Base-by-base conservation (phyloP, 2,113 vertebrate species). In the Sceloporus undulatus region DNA sequence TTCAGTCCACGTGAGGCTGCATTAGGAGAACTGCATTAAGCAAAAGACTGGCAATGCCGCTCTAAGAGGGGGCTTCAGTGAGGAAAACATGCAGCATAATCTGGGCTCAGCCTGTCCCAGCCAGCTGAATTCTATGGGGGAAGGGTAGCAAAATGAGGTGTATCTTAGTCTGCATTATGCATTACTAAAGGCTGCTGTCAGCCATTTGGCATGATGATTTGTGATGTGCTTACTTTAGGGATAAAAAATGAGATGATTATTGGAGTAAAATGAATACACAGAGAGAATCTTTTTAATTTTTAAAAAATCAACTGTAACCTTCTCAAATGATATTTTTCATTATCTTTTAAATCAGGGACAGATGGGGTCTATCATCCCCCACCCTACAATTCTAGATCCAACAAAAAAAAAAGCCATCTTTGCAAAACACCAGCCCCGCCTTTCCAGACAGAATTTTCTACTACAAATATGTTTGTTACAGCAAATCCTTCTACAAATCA, bases 1-100 rank as follows among this genome's bases (percentile, higher is more conserved):
- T 70, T 25, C 92, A 86, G 86, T 92, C 93, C 93, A 91, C 92
- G 93, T 93, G 96, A 96, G 94, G 89, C 95, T 93, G 95, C 95
- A 91, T 90, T 91, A 82, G 93, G 91, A 93, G 91, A 91, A 89
- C 96, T 68, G 94, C 94, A 25, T 84, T 75, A 82, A 79, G 93
- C 94, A 8, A 85, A 59, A n/a, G 88, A 56, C 87, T 9, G 13
- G 16, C 1, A 82, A 75, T 1, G 73, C 90, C 52, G 92, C 40
- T 23, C 89, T 88, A 87, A 82, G 90, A 56, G 90, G 88, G 79
- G 89, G 74, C 0, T 78, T 83, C 54, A 75, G 84, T 18, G 0
- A 4, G 88, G 78, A 77, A 75, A 90, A 86, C 79, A n/a, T 18
- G 1, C 82, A 27, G 80, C 11, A 2, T 89, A 71, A 95, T 84